Percentiles rank a stretch among this genome's conserved stretches.
Conservation (phyloP, 2,113 vertebrate genomes). For the Ia io region DNA sequence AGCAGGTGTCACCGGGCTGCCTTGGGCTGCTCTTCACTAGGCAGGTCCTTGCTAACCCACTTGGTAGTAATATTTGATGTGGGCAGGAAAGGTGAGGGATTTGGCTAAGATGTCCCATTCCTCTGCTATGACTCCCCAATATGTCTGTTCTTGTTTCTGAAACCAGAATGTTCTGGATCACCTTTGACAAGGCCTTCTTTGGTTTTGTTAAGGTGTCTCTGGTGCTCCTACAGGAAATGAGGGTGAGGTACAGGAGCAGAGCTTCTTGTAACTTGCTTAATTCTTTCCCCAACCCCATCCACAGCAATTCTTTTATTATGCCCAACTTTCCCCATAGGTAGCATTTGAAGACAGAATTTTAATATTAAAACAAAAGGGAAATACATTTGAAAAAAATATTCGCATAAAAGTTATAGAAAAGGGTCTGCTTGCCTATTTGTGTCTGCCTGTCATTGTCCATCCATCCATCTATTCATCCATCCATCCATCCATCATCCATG, state of each 20-base stretch:
- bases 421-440: neutral
- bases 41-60: neutral
- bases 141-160: neutral
- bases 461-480: rapidly evolving
- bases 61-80: neutral
- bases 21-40: neutral
- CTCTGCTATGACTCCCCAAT: neutral
- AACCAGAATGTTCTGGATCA: neutral
- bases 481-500: neutral
- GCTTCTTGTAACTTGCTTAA: neutral
- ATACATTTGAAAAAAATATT: neutral
- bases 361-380: neutral
- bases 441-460: neutral
- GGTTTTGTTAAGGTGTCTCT: neutral
- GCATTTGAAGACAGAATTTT: neutral
- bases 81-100: neutral
- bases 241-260: too few relatives aligned
- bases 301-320: neutral
- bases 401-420: neutral
- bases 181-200: neutral
- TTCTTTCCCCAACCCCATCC: neutral
- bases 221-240: neutral
- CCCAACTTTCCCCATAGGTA: neutral
- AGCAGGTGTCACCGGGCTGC: neutral
- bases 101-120: neutral